phyloP scores from a whole-genome alignment of 2,888 invertebrate genomes.

The Philhelius pedissequus region DNA sequence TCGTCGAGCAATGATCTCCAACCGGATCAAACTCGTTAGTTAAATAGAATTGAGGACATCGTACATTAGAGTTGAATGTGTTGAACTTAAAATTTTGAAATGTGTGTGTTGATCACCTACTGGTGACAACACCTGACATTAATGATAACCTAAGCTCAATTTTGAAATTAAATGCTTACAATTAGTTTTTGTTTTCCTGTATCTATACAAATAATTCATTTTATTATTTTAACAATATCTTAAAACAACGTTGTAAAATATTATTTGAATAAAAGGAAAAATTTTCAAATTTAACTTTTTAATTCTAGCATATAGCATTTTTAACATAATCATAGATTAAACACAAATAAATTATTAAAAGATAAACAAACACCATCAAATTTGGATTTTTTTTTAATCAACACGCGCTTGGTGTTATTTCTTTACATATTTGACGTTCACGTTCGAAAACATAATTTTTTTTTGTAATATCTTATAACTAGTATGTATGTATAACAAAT shows the following conservation, averaged over 20 bases:
- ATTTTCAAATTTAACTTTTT: background rate
- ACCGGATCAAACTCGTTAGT: too few relatives aligned
- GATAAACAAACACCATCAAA: constrained; percentile 20
- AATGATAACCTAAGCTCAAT: too few relatives aligned
- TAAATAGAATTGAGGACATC: too few relatives aligned
- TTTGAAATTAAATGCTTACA: background rate
- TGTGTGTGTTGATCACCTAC: too few relatives aligned
- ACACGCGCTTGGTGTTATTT: background rate
- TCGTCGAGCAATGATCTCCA: too few relatives aligned
- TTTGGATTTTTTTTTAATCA: background rate
- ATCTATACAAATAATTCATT: constrained; percentile 21
- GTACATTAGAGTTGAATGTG: too few relatives aligned
- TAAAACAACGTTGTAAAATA: background rate
- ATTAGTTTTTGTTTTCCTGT: background rate
- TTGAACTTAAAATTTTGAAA: too few relatives aligned
- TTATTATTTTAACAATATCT: constrained; percentile 17
- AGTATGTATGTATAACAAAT: constrained; percentile 4
- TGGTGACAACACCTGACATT: too few relatives aligned
- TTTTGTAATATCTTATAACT: background rate
- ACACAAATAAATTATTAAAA: constrained; percentile 63
- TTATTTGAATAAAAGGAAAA: constrained; percentile 1
- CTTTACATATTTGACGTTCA: background rate
- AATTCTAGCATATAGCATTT: background rate
- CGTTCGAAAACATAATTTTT: constrained; percentile 25
- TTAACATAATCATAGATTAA: constrained; percentile 36